Conservation (phyloP, 2,797 vertebrate species). For the Pangasius krempfi region DNA sequence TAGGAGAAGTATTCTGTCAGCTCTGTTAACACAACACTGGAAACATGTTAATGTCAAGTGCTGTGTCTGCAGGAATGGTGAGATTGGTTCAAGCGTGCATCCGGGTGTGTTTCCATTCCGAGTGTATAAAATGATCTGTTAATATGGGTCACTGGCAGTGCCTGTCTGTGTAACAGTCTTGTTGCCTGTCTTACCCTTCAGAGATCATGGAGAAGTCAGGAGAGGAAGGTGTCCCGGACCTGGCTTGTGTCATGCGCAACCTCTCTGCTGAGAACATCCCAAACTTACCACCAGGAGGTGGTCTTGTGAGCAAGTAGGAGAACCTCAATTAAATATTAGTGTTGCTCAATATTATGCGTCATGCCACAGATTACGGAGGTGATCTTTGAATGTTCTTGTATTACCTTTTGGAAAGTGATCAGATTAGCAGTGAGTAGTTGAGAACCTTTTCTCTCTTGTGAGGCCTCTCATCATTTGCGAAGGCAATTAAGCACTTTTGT, state of each 20-base stretch:
- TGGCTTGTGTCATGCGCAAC: conserved; percentile 94
- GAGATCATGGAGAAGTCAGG: conserved; percentile 92
- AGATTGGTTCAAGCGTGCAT: conserved; percentile 13
- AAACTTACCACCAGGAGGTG: conserved; percentile 96
- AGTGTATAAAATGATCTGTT: conserved; percentile 15
- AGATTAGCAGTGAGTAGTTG: background rate
- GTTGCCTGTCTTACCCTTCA: conserved; percentile 65
- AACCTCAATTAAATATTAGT: background rate
- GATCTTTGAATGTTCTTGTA: conserved; percentile 1
- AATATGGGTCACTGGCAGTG: background rate
- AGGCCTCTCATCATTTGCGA: background rate
- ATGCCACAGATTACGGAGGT: background rate
- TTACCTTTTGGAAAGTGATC: background rate
- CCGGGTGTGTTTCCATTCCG: conserved; percentile 22
- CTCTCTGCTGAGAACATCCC: conserved; percentile 95
- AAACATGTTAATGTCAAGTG: conserved; percentile 26
- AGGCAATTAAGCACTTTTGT: conserved; percentile 17
- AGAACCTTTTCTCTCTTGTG: background rate
- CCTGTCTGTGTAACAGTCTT: conserved; percentile 33
- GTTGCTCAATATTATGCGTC: background rate
- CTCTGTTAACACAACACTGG: conserved; percentile 12
- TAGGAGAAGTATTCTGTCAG: background rate
- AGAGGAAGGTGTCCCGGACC: conserved; percentile 92
- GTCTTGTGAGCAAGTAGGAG: conserved; percentile 95
- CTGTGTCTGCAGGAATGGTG: conserved; percentile 21